Percentiles rank a stretch among this genome's conserved stretches.
phyloP scores from a whole-genome alignment of 2,888 invertebrate species.

The Habroteleia sp. region DNA sequence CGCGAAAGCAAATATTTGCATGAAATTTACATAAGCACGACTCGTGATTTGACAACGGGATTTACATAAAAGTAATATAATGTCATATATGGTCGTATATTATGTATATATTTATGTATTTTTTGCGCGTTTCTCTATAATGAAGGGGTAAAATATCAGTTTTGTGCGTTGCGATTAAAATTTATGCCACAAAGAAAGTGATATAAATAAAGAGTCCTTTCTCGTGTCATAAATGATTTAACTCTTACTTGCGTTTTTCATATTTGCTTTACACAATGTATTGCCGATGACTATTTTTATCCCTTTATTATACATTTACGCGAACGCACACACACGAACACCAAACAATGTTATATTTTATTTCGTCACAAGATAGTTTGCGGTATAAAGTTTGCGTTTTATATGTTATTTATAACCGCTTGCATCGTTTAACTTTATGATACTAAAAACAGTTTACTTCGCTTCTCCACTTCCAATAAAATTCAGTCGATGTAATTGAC shows the following conservation, averaged over 20 bases:
- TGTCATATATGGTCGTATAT: constrained; percentile 33
- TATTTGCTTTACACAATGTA: neutral
- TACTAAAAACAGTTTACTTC: too few relatives aligned
- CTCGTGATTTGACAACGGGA: constrained; percentile 45
- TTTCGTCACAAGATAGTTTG: too few relatives aligned
- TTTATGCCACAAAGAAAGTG: constrained; percentile 9
- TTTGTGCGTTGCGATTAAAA: constrained; percentile 8
- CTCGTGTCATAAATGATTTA: neutral
- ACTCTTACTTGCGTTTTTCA: neutral
- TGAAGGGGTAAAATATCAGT: constrained; percentile 9
- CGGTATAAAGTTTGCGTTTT: too few relatives aligned
- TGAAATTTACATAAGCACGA: constrained; percentile 49
- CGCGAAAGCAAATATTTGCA: constrained; percentile 47
- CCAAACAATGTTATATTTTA: too few relatives aligned
- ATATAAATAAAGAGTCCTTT: constrained; percentile 2
- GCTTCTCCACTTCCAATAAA: too few relatives aligned
- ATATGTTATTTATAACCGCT: too few relatives aligned
- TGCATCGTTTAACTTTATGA: too few relatives aligned
- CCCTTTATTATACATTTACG: constrained; percentile 8
- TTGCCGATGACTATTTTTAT: neutral
- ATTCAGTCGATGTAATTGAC: too few relatives aligned
- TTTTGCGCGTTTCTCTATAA: neutral
- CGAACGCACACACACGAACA: too few relatives aligned
- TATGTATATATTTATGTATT: constrained; percentile 23
- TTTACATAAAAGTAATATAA: constrained; percentile 55